phyloP scores from a whole-genome alignment of 2,888 invertebrate genomes.

The Drosophila planitibia region DNA sequence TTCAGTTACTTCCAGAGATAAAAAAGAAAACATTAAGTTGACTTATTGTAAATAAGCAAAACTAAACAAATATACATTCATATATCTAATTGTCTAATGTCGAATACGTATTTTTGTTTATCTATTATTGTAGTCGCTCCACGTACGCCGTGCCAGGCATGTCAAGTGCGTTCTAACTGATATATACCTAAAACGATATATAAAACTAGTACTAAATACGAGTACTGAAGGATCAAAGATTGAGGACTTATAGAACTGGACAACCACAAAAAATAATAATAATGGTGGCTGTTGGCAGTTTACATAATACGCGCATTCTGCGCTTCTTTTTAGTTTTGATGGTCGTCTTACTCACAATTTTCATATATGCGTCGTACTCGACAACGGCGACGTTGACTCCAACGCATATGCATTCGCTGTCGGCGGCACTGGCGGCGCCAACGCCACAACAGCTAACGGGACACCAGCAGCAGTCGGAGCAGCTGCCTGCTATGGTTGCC shows the following conservation, averaged over 20 bases:
- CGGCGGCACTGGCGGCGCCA: constrained; percentile 33
- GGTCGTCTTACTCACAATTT: constrained; percentile 85
- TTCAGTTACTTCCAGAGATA: constrained; percentile 14
- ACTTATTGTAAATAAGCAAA: background rate
- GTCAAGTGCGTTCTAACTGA: constrained; percentile 10
- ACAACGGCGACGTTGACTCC: constrained; percentile 82
- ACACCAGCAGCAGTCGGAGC: constrained; percentile 29
- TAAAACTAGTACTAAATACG: constrained; percentile 2
- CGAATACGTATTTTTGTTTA: constrained; percentile 29
- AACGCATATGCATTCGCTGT: constrained; percentile 68
- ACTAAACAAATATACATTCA: background rate
- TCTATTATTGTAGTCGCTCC: constrained; percentile 54
- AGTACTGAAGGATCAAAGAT: constrained; percentile 31
- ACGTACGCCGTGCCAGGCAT: constrained; percentile 20
- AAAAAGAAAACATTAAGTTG: constrained; percentile 4
- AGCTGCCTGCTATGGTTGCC: background rate
- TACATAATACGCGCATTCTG: constrained; percentile 85
- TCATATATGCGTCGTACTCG: constrained; percentile 86
- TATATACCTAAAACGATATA: constrained; percentile 8
- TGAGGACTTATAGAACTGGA: constrained; percentile 1
- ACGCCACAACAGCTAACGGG: constrained; percentile 50
- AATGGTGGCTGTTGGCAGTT: constrained; percentile 71
- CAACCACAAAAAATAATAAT: constrained; percentile 19
- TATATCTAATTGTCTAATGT: constrained; percentile 23
- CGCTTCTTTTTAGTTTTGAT: constrained; percentile 85